Conservation (phyloP, 2,888 invertebrate genomes). For the Nymphalis polychloros region DNA sequence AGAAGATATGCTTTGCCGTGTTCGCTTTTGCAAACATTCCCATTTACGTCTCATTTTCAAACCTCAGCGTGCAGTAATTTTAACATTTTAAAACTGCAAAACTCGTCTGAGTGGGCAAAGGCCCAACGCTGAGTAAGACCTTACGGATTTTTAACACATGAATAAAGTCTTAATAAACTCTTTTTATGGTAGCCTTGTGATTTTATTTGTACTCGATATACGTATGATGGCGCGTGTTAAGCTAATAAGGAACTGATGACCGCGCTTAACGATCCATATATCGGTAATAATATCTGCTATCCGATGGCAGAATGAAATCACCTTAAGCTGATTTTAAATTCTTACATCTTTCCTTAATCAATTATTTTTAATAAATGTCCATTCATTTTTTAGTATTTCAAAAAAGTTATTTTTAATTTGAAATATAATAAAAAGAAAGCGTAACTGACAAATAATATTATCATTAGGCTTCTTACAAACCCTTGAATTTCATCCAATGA, state of each 20-base stretch:
- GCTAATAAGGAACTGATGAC: conserved; percentile 75
- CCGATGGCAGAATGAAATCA: conserved; percentile 63
- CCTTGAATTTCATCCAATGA: no score
- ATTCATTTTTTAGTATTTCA: neutral
- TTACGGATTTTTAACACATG: conserved; percentile 75
- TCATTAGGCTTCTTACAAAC: no score
- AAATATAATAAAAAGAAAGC: no score
- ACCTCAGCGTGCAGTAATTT: conserved; percentile 64
- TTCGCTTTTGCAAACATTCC: conserved; percentile 64
- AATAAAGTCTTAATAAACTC: conserved; percentile 78
- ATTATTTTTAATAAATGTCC: neutral
- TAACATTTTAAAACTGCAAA: conserved; percentile 73
- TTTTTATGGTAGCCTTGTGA: conserved; percentile 75
- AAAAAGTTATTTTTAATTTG: no score
- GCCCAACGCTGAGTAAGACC: conserved; percentile 68
- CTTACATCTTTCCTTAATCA: conserved; percentile 26
- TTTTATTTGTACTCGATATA: conserved; percentile 77
- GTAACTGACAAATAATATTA: no score
- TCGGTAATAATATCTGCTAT: conserved; percentile 60
- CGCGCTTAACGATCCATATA: conserved; percentile 64
- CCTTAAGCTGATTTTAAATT: conserved; percentile 48
- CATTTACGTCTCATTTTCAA: conserved; percentile 75
- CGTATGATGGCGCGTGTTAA: conserved; percentile 70
- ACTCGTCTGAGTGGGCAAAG: conserved; percentile 61
- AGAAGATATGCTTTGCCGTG: conserved; percentile 62